Base-by-base conservation (phyloP, 1,140 invertebrate species). In the Drosophila fuyamai region DNA sequence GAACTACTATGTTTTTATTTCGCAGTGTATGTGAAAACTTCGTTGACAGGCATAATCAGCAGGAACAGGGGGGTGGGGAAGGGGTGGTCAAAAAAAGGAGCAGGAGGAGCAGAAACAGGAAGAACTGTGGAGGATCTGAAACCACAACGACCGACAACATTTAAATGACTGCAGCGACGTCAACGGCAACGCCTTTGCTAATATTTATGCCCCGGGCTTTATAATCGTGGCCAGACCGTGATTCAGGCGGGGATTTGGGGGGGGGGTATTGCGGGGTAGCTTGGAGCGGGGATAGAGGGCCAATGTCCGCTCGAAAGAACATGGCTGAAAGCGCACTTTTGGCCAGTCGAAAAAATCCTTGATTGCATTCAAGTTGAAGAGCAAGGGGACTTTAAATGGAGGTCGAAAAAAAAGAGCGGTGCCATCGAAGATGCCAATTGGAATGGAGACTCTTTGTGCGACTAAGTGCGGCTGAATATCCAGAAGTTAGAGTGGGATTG, bases 111-210 rank as follows among this genome's bases (percentile, higher is more conserved):
- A 43, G 43, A 40, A 43, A 38, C 56, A 51, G 43, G 9, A 38
- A 50, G 32, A 43, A 27, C 27, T 10, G 27, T 16, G 16, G 13
- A 35, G 57, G 27, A 68, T 13, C 56, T 36, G 54, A 12, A 60
- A 57, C 70, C 68, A 72, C 48, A 70, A 63, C 56, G 44, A 77
- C 74, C 76, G 68, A 80, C 81, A 86, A 76, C 76, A 82, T 81
- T 86, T 86, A 86, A 86, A 88, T 86, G 79, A 88, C 83, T 86
- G 66, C 79, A 86, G 61, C 73, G 54, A 41, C 66, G 71, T 73
- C 83, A 72, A 56, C 70, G 83, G 83, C 83, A 86, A 83, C 79
- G 82, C 82, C 76, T 88, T 76, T 88, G 82, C 82, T 85, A 85
- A 85, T 85, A 88, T 85, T 85, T 85, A 88, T 85, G 83, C 82